Percentiles rank a stretch among this genome's conserved stretches.
These are phyloP conservation scores for Coleophora flavipennella DNA, from an alignment of 2,888 invertebrate species.

Conservation along the genomic window DNA sequence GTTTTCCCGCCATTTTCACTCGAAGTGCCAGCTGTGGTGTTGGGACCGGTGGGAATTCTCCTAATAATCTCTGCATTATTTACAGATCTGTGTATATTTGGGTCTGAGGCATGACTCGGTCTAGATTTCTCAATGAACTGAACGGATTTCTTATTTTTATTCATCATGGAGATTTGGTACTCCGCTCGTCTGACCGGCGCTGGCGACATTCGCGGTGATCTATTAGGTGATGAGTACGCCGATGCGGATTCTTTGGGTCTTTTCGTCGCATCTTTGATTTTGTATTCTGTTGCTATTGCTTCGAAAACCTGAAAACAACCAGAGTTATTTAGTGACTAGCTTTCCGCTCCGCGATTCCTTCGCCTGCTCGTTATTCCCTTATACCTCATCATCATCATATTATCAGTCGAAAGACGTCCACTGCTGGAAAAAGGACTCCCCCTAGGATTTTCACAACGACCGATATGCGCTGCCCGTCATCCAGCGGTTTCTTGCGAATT, in stretches of 20 bases:
- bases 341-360: too few species aligned
- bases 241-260: constrained; percentile 33
- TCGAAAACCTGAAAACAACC: constrained; percentile 48
- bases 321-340: too few species aligned
- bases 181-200: constrained; percentile 39
- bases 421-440: too few species aligned
- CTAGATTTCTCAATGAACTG: constrained; percentile 40
- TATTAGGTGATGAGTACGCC: constrained; percentile 40
- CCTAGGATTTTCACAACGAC: too few species aligned
- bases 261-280: constrained; percentile 41
- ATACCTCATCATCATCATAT: too few species aligned
- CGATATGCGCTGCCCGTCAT: too few species aligned
- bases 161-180: constrained; percentile 55
- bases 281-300: constrained; percentile 60
- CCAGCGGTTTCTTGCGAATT: too few species aligned
- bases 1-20: constrained; percentile 12
- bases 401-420: too few species aligned
- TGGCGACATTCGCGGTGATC: constrained; percentile 46
- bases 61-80: constrained; percentile 14
- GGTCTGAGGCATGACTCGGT: constrained; percentile 46
- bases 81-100: constrained; percentile 42
- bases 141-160: constrained; percentile 34
- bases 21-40: constrained; percentile 26
- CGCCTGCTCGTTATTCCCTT: too few species aligned
- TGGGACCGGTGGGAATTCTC: constrained; percentile 17